Evolutionary conservation across 2,113 vertebrate species (phyloP).

Genomic region (Colistium nudipinnis): DNA sequence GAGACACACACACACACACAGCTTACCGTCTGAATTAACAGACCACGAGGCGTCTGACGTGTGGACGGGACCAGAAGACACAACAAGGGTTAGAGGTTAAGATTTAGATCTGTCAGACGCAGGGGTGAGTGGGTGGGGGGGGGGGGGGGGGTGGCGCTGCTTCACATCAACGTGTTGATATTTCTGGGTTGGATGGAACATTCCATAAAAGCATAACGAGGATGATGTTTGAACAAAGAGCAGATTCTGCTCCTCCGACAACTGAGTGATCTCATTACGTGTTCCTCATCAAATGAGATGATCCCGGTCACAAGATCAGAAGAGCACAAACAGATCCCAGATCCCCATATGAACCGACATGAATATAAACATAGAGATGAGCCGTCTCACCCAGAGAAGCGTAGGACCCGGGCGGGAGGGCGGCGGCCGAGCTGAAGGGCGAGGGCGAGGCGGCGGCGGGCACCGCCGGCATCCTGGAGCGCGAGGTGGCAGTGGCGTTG

Average conservation of each 20-base stretch:
- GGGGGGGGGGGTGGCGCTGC: too few species aligned
- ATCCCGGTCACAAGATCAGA: not conserved
- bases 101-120: not conserved
- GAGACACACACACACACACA: slow-evolving; percentile 49
- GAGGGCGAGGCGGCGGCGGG: slow-evolving; percentile 84
- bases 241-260: not conserved
- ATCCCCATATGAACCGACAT: not conserved
- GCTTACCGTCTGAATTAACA: slow-evolving; percentile 74
- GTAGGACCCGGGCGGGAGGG: slow-evolving; percentile 89
- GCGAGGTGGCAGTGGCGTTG: slow-evolving; percentile 85
- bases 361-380: not conserved
- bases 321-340: not conserved
- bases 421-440: slow-evolving; percentile 84
- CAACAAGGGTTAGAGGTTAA: slow-evolving; percentile 54
- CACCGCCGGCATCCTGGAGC: slow-evolving; percentile 84
- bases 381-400: slow-evolving; percentile 87
- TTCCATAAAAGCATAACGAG: too few species aligned
- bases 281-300: not conserved
- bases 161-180: too few species aligned
- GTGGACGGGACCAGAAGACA: slow-evolving; percentile 47
- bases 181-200: too few species aligned
- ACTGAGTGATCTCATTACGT: not conserved
- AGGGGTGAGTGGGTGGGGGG: not conserved
- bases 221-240: not conserved
- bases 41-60: slow-evolving; percentile 66